phyloP scores from a whole-genome alignment of 2,113 vertebrate genomes.

The Zingel zingel region DNA sequence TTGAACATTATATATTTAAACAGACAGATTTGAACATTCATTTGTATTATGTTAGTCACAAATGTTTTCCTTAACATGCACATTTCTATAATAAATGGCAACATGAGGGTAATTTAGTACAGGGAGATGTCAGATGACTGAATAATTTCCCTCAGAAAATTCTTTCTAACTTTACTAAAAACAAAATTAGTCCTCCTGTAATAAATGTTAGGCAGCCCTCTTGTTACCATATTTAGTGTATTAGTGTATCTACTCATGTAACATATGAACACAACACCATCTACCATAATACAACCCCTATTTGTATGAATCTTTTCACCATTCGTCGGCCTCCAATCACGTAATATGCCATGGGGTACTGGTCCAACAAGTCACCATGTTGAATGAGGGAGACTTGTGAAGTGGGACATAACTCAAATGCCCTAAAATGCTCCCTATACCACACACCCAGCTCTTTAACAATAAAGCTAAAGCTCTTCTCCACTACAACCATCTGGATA shows the following conservation, averaged over 20 bases:
- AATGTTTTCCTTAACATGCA: not conserved
- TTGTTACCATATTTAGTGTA: not conserved
- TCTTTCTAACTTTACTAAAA: not conserved
- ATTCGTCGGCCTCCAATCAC: no score
- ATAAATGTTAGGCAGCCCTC: not conserved
- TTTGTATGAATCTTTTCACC: no score
- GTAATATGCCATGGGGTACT: no score
- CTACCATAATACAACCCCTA: no score
- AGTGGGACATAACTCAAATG: constrained; percentile 5
- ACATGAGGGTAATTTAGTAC: not conserved
- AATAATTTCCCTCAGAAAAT: not conserved
- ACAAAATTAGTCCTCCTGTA: not conserved
- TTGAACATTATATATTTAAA: not conserved
- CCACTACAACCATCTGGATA: constrained; percentile 10
- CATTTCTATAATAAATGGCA: no score
- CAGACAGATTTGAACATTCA: not conserved
- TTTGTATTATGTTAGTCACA: not conserved
- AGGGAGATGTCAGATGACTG: not conserved
- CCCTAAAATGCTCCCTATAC: constrained; percentile 37
- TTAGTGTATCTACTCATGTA: not conserved
- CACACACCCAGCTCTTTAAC: constrained; percentile 3
- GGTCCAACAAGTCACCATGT: no score
- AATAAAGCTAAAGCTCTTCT: constrained; percentile 1
- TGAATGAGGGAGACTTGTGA: not conserved
- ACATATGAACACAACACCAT: no score